Evolutionary conservation across 2,113 vertebrate species (phyloP).

Genomic region (mouse (Mus musculus)): GRCm39 chr7:47313001-47313500

Average conservation of each 20-base stretch:
- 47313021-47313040: no score
- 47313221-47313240: constrained; percentile 10
- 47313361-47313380: no score
- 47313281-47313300: not conserved
- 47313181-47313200: not conserved
- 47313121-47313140: no score
- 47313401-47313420: not conserved
- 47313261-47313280: not conserved
- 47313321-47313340: not conserved
- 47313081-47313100: no score
- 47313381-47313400: not conserved
- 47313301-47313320: not conserved
- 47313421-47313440: not conserved
- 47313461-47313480: not conserved
- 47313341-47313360: not conserved
- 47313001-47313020: no score
- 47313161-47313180: not conserved
- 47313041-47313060: no score
- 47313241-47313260: not conserved
- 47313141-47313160: not conserved
- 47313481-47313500: no score
- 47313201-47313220: not conserved
- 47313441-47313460: not conserved
- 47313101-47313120: no score
- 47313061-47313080: no score